Conservation (phyloP, 2,888 invertebrate species). For the Dione vanillae region DNA sequence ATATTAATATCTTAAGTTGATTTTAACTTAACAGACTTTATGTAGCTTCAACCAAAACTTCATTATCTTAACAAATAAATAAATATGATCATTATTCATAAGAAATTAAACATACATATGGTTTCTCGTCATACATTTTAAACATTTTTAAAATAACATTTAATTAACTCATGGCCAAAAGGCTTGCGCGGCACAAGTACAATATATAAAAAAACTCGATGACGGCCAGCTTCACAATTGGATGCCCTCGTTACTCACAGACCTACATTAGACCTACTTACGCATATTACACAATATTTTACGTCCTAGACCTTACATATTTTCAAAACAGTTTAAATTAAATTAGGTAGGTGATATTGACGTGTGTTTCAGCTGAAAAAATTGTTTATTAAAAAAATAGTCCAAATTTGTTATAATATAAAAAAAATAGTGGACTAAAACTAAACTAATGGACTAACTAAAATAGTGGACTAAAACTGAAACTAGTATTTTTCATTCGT, state of each 20-base stretch:
- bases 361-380: too few species aligned
- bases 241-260: conserved; percentile 47
- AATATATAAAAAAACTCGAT: conserved; percentile 30
- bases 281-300: not conserved
- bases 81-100: not conserved
- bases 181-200: not conserved
- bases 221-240: conserved; percentile 43
- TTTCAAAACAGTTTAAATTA: not conserved
- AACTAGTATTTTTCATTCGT: too few species aligned
- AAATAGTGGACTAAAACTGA: too few species aligned
- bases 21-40: too few species aligned
- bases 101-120: not conserved
- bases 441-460: too few species aligned
- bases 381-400: too few species aligned
- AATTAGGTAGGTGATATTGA: not conserved
- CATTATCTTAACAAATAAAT: not conserved
- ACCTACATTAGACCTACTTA: conserved; percentile 23
- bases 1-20: too few species aligned
- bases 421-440: too few species aligned
- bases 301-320: not conserved
- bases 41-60: too few species aligned
- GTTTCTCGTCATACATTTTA: not conserved
- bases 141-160: conserved; percentile 4
- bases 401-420: too few species aligned
- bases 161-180: conserved; percentile 23